Evolutionary conservation across 2,888 invertebrate genomes (phyloP).

Genomic region (Acanthosepion pharaonis): DNA sequence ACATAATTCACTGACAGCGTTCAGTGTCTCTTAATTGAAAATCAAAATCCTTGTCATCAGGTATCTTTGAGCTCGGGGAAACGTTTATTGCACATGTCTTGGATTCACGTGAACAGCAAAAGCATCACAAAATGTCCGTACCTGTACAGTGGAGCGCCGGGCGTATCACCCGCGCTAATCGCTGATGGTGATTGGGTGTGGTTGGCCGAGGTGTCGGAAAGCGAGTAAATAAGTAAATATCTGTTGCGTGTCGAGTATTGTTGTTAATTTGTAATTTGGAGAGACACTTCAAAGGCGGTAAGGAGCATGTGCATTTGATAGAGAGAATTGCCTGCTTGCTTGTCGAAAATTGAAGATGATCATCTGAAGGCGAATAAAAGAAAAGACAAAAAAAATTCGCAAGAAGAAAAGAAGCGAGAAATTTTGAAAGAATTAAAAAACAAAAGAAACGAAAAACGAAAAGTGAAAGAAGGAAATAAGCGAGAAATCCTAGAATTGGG

Average conservation of each 20-base stretch:
- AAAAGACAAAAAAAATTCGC: neutral
- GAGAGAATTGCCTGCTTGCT: neutral
- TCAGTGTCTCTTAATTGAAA: neutral
- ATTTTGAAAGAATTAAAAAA: no score
- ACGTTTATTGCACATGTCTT: neutral
- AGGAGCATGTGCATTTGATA: neutral
- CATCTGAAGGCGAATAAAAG: neutral
- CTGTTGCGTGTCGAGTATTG: neutral
- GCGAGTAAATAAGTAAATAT: neutral
- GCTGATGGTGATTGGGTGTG: neutral
- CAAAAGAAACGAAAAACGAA: neutral
- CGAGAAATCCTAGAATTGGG: no score
- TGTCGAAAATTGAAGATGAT: neutral
- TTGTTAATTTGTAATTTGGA: neutral
- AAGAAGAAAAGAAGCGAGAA: no score
- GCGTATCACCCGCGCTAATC: neutral
- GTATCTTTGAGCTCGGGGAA: neutral
- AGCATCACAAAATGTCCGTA: neutral
- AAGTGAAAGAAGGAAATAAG: neutral
- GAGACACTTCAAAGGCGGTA: neutral
- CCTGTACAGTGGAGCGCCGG: neutral
- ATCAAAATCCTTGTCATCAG: neutral
- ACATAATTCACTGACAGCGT: neutral
- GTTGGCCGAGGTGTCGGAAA: neutral
- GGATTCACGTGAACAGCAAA: neutral